A percentile compares a stretch with the other conserved stretches of the same genome.
Conservation (phyloP, 2,113 vertebrate species). For the human region DNA sequence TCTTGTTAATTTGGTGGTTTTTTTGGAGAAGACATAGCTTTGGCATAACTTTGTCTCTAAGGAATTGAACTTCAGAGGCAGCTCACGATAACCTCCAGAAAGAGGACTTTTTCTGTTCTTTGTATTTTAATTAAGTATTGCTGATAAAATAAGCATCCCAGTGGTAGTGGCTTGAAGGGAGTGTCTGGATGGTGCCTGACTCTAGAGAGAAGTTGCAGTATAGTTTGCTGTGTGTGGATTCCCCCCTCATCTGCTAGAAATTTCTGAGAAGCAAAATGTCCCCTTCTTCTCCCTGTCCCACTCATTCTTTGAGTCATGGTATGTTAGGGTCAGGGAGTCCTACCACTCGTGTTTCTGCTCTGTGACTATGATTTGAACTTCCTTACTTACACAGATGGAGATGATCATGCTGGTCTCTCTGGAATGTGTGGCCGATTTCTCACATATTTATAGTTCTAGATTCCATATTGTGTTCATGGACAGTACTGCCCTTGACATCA, state of each 20-base stretch:
- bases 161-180: background rate
- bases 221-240: background rate
- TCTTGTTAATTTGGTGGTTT: slow-evolving; percentile 24
- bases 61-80: slow-evolving; percentile 35
- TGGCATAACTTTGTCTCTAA: slow-evolving; percentile 16
- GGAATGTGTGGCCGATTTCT: background rate
- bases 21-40: slow-evolving; percentile 12
- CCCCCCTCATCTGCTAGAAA: background rate
- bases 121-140: background rate
- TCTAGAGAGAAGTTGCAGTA: background rate
- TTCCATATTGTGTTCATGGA: background rate
- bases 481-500: background rate
- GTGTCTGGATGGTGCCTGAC: background rate
- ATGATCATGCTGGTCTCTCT: background rate
- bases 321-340: background rate
- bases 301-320: background rate
- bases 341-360: background rate
- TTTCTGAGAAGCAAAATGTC: background rate
- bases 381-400: background rate
- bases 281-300: background rate
- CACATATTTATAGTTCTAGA: background rate
- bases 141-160: background rate
- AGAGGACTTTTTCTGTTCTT: background rate
- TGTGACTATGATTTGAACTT: background rate
- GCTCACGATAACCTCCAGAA: background rate